Evolutionary conservation across 2,113 vertebrate genomes (phyloP).

Genomic region (Crocuta crocuta): DNA sequence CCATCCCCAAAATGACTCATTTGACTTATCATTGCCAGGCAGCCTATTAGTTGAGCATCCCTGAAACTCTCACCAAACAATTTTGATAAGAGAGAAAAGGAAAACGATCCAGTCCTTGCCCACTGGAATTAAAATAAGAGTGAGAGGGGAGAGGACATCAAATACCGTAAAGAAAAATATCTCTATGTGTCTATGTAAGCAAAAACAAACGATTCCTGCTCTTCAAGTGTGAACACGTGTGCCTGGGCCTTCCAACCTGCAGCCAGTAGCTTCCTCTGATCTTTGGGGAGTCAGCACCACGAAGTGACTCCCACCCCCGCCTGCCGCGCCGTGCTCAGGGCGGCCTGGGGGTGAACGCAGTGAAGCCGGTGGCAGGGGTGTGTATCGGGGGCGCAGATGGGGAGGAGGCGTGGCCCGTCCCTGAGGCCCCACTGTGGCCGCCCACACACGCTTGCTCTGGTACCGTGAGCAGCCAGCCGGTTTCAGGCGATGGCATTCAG

Average conservation of each 20-base stretch:
- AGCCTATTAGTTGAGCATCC: not conserved
- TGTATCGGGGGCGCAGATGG: rapidly evolving
- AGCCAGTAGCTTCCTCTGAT: not conserved
- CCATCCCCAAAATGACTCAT: not conserved
- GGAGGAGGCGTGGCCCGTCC: not conserved
- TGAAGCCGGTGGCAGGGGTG: not conserved
- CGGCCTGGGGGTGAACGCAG: no score
- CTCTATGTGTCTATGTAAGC: not conserved
- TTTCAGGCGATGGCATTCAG: not conserved
- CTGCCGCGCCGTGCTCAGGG: not conserved
- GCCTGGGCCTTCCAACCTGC: not conserved
- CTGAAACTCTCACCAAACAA: not conserved
- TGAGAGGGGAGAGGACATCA: no score
- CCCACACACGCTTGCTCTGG: not conserved
- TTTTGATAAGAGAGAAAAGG: not conserved
- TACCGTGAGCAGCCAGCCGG: rapidly evolving
- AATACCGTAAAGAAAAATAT: not conserved
- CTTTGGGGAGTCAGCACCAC: not conserved
- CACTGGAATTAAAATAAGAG: not conserved
- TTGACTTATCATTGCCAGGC: not conserved
- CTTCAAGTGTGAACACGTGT: not conserved
- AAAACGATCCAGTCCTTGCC: not conserved
- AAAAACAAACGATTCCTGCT: rapidly evolving
- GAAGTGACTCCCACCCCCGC: not conserved
- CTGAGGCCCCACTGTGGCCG: not conserved